Percentiles rank a stretch among this genome's conserved stretches.
Evolutionary conservation across 2,113 vertebrate genomes (phyloP).

Genomic region (Salminus brasiliensis): DNA sequence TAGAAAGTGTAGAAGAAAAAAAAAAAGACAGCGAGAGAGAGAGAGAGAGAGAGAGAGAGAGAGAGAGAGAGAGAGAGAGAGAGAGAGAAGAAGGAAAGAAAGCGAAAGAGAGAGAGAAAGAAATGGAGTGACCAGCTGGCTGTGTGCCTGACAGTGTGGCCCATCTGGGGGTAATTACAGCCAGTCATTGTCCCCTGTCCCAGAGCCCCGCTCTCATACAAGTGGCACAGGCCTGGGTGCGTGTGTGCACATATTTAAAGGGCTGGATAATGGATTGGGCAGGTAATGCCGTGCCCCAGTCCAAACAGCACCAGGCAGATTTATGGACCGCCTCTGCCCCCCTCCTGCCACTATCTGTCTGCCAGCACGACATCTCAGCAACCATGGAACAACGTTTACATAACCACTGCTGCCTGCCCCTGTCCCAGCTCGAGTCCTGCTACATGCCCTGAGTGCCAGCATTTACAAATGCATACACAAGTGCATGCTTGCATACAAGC

Average conservation of each 20-base stretch:
- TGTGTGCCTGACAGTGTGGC: conserved; percentile 51
- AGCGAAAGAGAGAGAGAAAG: not conserved
- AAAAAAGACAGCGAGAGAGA: not conserved
- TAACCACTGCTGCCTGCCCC: conserved; percentile 35
- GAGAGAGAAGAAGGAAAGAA: conserved; percentile 30
- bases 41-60: conserved; percentile 18
- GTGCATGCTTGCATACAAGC: not conserved
- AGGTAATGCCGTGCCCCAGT: conserved; percentile 49
- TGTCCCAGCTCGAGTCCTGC: not conserved
- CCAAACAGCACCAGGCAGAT: conserved; percentile 59
- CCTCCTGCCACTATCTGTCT: conserved; percentile 46
- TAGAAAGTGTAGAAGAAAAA: conserved; percentile 42
- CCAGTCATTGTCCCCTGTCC: conserved; percentile 60
- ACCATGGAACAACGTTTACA: conserved; percentile 49
- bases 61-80: conserved; percentile 31
- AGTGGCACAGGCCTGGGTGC: conserved; percentile 54
- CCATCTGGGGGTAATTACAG: conserved; percentile 70
- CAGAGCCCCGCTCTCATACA: conserved; percentile 52
- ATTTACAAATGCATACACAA: conserved; percentile 16
- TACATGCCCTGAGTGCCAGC: conserved; percentile 11
- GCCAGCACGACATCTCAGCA: conserved; percentile 41
- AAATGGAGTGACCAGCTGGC: conserved; percentile 67
- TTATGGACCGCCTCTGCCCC: conserved; percentile 58
- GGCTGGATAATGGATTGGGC: conserved; percentile 61
- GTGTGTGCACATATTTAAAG: conserved; percentile 62